Conservation (phyloP, 1,140 invertebrate species). For the Ceratina japonica region DNA sequence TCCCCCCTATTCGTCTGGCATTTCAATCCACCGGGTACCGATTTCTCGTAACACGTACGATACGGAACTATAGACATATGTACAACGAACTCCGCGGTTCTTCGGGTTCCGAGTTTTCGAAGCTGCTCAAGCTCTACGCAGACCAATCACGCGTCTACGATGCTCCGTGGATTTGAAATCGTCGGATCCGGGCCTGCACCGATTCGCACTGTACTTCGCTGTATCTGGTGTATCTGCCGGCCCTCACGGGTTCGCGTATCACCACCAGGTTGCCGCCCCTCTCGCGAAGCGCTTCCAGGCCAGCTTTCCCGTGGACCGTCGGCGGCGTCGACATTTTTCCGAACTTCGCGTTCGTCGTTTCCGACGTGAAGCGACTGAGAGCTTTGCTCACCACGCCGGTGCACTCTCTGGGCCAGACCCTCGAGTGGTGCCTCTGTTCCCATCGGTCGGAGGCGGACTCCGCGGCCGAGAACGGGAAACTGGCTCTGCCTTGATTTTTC, state of each 20-base stretch:
- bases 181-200: slow-evolving; percentile 79
- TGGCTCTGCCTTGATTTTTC: slow-evolving; percentile 73
- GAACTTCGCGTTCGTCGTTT: slow-evolving; percentile 43
- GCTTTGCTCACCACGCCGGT: slow-evolving; percentile 79
- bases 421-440: slow-evolving; percentile 68
- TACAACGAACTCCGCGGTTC: slow-evolving; percentile 33
- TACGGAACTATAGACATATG: slow-evolving; percentile 29
- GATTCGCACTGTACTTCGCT: slow-evolving; percentile 81
- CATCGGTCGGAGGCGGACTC: slow-evolving; percentile 68
- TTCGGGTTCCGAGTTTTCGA: not conserved
- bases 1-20: not conserved
- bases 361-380: slow-evolving; percentile 77
- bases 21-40: not conserved
- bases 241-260: slow-evolving; percentile 79
- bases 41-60: not conserved
- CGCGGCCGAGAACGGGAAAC: slow-evolving; percentile 72
- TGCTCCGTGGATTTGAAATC: slow-evolving; percentile 78
- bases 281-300: slow-evolving; percentile 73
- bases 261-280: slow-evolving; percentile 79
- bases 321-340: slow-evolving; percentile 33
- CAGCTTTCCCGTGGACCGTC: slow-evolving; percentile 63
- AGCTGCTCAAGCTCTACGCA: slow-evolving; percentile 3
- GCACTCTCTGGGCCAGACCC: slow-evolving; percentile 78
- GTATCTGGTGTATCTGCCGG: slow-evolving; percentile 79
- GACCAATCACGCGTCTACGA: slow-evolving; percentile 63